phyloP scores from a whole-genome alignment of 2,113 vertebrate species.

The Oreamnos americanus region DNA sequence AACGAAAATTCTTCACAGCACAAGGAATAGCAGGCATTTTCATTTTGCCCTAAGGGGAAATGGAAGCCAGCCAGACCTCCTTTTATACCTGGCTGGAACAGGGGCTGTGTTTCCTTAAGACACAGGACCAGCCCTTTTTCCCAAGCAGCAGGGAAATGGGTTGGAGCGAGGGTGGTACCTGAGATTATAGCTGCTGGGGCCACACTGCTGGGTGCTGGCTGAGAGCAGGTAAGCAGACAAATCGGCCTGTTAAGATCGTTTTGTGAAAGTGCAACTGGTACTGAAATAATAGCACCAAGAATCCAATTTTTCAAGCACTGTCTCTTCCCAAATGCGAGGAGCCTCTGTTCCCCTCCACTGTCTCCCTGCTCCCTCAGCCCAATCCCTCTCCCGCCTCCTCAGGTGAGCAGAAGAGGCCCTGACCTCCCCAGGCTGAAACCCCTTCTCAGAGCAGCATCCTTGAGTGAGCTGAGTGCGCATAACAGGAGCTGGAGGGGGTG shows the following conservation, averaged over 20 bases:
- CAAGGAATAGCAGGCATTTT: neutral
- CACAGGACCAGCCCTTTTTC: neutral
- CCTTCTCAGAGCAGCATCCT: neutral
- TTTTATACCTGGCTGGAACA: neutral
- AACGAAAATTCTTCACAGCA: neutral
- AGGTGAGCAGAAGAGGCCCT: neutral
- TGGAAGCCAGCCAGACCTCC: neutral
- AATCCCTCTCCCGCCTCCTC: accelerated
- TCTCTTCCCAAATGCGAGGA: neutral
- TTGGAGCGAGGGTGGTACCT: neutral
- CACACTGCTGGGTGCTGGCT: neutral
- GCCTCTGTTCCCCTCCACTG: neutral
- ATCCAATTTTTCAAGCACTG: neutral
- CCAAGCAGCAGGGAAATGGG: neutral
- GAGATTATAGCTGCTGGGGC: neutral
- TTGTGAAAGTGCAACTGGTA: neutral
- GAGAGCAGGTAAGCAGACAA: neutral
- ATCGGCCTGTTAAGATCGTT: neutral
- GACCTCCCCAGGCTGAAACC: neutral
- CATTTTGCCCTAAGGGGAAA: neutral
- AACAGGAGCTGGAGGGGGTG: neutral
- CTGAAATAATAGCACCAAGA: neutral
- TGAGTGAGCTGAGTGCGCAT: neutral
- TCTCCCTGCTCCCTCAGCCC: neutral
- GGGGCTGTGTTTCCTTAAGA: neutral